These are phyloP conservation scores for Hanleya hanleyi DNA, from an alignment of 2,888 invertebrate species.

Conservation along the genomic window DNA sequence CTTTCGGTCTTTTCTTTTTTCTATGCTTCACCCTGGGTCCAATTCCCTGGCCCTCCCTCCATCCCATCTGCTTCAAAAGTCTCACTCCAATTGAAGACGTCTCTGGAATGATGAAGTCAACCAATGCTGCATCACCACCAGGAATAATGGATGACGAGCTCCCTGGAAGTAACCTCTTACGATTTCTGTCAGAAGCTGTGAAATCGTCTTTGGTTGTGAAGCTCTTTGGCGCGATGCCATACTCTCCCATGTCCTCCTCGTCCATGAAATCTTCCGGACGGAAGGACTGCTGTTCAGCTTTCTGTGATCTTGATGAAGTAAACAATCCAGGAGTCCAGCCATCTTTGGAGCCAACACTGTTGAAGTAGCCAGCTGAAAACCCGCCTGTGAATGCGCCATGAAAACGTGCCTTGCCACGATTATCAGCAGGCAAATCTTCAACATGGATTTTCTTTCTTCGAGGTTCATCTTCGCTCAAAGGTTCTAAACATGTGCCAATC, in stretches of 20 bases:
- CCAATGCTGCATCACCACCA: conserved; percentile 81
- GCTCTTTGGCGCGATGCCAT: conserved; percentile 94
- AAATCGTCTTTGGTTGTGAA: conserved; percentile 88
- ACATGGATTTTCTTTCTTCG: conserved; percentile 79
- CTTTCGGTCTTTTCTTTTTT: conserved; percentile 41
- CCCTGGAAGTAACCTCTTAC: conserved; percentile 28
- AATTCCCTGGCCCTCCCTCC: conserved; percentile 91
- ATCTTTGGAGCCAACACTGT: conserved; percentile 95
- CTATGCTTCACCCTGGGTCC: conserved; percentile 78
- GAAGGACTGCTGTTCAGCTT: conserved; percentile 77
- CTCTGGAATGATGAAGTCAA: conserved; percentile 81
- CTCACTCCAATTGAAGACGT: conserved; percentile 89
- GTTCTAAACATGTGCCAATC: conserved; percentile 88
- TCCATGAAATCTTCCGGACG: conserved; percentile 98
- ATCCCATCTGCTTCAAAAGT: conserved; percentile 92
- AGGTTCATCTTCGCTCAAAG: conserved; percentile 77
- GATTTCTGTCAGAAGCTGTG: conserved; percentile 59
- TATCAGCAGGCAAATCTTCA: conserved; percentile 91
- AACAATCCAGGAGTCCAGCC: conserved; percentile 94
- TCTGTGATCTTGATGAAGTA: conserved; percentile 88
- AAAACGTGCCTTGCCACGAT: conserved; percentile 90
- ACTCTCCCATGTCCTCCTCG: conserved; percentile 94
- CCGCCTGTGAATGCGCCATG: conserved; percentile 99
- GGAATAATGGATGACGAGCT: conserved; percentile 13
- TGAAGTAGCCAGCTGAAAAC: conserved; percentile 98